Percentiles rank a stretch among this genome's conserved stretches.
Conservation (phyloP, 2,113 vertebrate genomes). For the Coregonus clupeaformis region DNA sequence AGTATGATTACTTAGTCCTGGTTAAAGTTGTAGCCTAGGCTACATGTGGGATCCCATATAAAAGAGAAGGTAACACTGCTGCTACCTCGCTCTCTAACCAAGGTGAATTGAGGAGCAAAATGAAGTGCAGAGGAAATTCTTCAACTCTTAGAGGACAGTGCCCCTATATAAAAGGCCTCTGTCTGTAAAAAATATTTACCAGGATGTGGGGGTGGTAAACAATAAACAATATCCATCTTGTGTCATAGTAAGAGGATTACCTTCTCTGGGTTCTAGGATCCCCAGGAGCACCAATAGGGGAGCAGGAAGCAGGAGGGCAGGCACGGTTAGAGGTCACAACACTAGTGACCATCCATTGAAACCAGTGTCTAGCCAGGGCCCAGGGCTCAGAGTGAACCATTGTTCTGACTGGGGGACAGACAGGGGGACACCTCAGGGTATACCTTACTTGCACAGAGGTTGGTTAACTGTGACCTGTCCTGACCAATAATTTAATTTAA, state of each 20-base stretch:
- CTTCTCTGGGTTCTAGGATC: slow-evolving; percentile 70
- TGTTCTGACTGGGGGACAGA: slow-evolving; percentile 39
- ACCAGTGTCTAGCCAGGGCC: slow-evolving; percentile 30
- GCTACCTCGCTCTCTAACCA: no score
- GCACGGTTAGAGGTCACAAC: slow-evolving; percentile 66
- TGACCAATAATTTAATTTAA: not conserved
- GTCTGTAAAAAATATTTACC: slow-evolving; percentile 39
- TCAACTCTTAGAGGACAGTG: not conserved
- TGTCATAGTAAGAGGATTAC: slow-evolving; percentile 69
- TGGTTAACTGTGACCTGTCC: slow-evolving; percentile 38
- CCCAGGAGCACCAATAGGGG: slow-evolving; percentile 70
- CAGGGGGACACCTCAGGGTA: slow-evolving; percentile 24
- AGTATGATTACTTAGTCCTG: no score
- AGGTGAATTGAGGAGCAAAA: no score
- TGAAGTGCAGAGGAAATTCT: not conserved
- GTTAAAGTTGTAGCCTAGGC: no score
- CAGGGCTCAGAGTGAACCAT: slow-evolving; percentile 57
- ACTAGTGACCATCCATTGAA: slow-evolving; percentile 68
- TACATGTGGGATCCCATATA: no score
- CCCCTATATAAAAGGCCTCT: slow-evolving; percentile 5
- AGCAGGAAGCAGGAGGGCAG: slow-evolving; percentile 66
- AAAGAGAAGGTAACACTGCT: no score
- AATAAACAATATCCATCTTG: slow-evolving; percentile 72
- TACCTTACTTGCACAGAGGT: slow-evolving; percentile 24
- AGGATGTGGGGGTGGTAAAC: slow-evolving; percentile 35